Evolutionary conservation across 2,888 invertebrate genomes (phyloP).

Genomic region (Agrilus mali): DNA sequence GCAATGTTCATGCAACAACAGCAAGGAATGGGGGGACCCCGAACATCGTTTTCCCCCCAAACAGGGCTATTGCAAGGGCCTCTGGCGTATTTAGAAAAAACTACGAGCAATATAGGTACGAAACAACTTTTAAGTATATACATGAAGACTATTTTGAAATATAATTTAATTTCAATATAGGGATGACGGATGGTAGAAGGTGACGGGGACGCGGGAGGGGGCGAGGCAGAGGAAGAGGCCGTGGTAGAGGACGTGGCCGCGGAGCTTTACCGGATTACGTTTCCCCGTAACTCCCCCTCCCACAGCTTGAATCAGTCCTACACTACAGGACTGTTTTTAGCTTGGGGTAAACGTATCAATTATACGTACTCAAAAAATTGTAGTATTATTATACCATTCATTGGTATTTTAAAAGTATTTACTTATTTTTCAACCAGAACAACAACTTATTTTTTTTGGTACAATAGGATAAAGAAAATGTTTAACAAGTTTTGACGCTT

Average conservation of each 20-base stretch:
- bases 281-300: constrained; percentile 31
- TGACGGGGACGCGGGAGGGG: constrained; percentile 83
- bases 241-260: constrained; percentile 66
- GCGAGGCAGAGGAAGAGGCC: constrained; percentile 58
- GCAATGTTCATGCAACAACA: constrained; percentile 44
- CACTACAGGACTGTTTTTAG: constrained; percentile 3
- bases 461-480: no score
- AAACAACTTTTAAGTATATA: constrained; percentile 1
- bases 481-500: no score
- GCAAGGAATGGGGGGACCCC: constrained; percentile 35
- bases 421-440: no score
- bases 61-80: constrained; percentile 62
- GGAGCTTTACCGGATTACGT: constrained; percentile 34
- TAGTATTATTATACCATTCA: no score
- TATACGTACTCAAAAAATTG: not conserved
- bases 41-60: constrained; percentile 38
- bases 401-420: no score
- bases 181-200: constrained; percentile 72
- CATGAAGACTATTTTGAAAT: not conserved
- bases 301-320: constrained; percentile 8
- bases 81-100: constrained; percentile 77
- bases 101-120: constrained; percentile 76
- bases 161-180: constrained; percentile 30
- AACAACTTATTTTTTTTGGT: no score
- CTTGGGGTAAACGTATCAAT: constrained; percentile 3